Evolutionary conservation across 2,888 invertebrate genomes (phyloP).

Genomic region (Pandemis corylana): DNA sequence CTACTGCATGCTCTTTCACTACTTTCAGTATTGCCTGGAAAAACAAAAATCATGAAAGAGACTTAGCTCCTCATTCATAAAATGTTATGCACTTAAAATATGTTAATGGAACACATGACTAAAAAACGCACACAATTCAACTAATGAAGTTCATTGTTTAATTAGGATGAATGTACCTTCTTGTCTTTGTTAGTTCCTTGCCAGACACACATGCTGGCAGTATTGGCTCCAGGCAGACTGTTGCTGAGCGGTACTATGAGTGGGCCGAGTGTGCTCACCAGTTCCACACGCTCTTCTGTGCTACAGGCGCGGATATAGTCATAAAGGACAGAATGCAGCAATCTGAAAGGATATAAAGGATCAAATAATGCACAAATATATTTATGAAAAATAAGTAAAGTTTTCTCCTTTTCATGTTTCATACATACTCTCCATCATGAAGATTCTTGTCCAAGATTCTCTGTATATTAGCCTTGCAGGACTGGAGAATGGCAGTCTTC

Average conservation of each 20-base stretch:
- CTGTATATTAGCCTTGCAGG: slow-evolving; percentile 89
- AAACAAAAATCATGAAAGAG: slow-evolving; percentile 39
- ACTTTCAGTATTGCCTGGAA: slow-evolving; percentile 92
- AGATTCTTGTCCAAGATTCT: slow-evolving; percentile 90
- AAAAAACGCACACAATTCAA: too few relatives aligned
- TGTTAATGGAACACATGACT: too few relatives aligned
- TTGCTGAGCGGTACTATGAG: slow-evolving; percentile 87
- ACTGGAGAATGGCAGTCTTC: slow-evolving; percentile 89
- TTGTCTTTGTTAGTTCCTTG: slow-evolving; percentile 92
- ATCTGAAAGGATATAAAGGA: slow-evolving; percentile 62
- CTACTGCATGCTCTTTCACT: slow-evolving; percentile 92
- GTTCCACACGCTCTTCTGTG: slow-evolving; percentile 88
- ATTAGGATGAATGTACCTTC: slow-evolving; percentile 75
- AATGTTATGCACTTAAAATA: too few relatives aligned
- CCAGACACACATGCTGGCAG: slow-evolving; percentile 95
- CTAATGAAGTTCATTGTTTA: background rate
- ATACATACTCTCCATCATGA: slow-evolving; percentile 85
- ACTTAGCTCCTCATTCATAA: too few relatives aligned
- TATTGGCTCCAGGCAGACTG: slow-evolving; percentile 92
- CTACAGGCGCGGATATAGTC: slow-evolving; percentile 92
- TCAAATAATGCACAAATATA: slow-evolving; percentile 15
- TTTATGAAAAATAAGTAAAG: background rate
- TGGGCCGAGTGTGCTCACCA: slow-evolving; percentile 89
- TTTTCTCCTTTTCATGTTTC: background rate
- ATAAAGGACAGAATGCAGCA: slow-evolving; percentile 92